Evolutionary conservation across 2,888 invertebrate genomes (phyloP), one percentile per base, ranked within the genome.

Genomic region (Ectemnius cavifrons): DNA sequence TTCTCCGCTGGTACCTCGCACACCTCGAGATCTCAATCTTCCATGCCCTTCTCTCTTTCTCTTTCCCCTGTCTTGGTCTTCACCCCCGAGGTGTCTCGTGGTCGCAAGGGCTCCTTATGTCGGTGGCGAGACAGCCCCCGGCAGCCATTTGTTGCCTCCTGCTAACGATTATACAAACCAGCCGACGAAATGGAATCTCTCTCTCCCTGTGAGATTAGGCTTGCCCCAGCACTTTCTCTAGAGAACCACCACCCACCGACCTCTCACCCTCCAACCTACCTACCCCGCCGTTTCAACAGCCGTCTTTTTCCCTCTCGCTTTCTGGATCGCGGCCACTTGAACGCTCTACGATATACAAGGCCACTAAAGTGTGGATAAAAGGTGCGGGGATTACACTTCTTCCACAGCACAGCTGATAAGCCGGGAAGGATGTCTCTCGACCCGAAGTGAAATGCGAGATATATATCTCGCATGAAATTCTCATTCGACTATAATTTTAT

Each of bases 21-120:
- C 70, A 56, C 68, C 71, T 72, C 69, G 56, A 79, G 79, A 79
- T 82, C 61, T 45, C 78, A 80, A 82, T 83, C 82, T 83, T 23
- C 23, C 23, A 2, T 23, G 3, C 23, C 23, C 23, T 23, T 23
- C 20, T 20, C 20, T 20, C 20, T 23, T 71, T 67, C 49, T 66
- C 61, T 67, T 59, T 5, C 63, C 46, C 61, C 66, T 52, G 56
- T 14, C 65, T 37, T 37, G 59, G 56, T 59, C 73, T 65, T 58
- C 67, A 71, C 68, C 58, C 68, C 62, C 68, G 60, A 64, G 59
- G 59, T 68, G 11, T 63, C 74, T 23, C 23, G 23, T 23, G 23
- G 23, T 23, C 23, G 23, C 23, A 23, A 23, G 23, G 23, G 23
- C 23, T 23, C 23, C 23, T 23, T 23, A 23, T 23, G 23, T 23